Conservation (phyloP, 2,888 invertebrate species). For the Dicyrtoma fusca region DNA sequence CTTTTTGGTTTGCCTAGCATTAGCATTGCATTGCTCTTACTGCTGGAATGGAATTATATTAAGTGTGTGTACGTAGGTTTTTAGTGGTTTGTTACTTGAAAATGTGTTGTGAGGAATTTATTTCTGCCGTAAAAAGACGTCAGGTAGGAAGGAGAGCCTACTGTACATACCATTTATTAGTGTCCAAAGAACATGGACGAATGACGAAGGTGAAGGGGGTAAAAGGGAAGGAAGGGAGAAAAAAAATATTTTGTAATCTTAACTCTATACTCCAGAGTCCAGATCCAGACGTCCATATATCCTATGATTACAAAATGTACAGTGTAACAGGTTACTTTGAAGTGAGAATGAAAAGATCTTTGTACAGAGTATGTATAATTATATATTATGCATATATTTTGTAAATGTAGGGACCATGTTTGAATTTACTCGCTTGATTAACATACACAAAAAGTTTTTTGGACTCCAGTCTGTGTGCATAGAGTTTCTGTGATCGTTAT, state of each 20-base stretch:
- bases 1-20: background rate
- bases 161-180: too few relatives aligned
- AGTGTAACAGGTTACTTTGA: background rate
- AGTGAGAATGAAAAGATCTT: background rate
- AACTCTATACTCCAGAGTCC: too few relatives aligned
- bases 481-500: conserved; percentile 15
- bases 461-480: conserved; percentile 4
- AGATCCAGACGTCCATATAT: too few relatives aligned
- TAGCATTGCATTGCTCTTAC: background rate
- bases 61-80: background rate
- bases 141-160: too few relatives aligned
- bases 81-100: conserved; percentile 1
- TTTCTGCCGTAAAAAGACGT: background rate
- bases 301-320: too few relatives aligned
- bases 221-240: background rate
- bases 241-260: background rate
- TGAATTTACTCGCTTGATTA: conserved; percentile 29
- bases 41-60: background rate
- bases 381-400: conserved; percentile 4
- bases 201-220: background rate
- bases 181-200: background rate
- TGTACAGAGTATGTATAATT: background rate
- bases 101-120: conserved; percentile 3
- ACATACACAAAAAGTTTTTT: conserved; percentile 24
- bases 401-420: background rate